Evolutionary conservation across 2,888 invertebrate species (phyloP).

Genomic region (Nomada fabriciana): DNA sequence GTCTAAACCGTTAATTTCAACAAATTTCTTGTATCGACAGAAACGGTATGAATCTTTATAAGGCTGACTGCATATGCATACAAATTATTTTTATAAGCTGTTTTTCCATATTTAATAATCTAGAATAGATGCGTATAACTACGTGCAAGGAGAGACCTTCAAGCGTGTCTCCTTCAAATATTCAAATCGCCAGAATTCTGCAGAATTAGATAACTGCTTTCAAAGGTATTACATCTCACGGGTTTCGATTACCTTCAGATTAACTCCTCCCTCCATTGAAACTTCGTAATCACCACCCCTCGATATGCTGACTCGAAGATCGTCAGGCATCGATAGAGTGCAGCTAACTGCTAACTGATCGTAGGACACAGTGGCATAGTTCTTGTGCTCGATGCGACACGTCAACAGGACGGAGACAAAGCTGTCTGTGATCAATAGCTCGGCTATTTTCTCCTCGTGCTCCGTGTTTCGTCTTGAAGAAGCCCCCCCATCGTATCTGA

Average conservation of each 20-base stretch:
- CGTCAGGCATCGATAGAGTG: conserved; percentile 75
- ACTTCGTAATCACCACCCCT: conserved; percentile 70
- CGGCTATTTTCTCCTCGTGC: conserved; percentile 51
- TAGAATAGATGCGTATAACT: too few relatives aligned
- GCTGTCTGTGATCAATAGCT: conserved; percentile 71
- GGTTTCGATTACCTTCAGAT: conserved; percentile 69
- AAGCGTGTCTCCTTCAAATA: neutral
- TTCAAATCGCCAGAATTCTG: neutral
- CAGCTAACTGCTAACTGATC: conserved; percentile 81
- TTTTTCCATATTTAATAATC: too few relatives aligned
- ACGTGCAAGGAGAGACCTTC: neutral
- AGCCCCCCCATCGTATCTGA: conserved; percentile 30
- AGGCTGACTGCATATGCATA: too few relatives aligned
- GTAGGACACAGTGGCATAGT: conserved; percentile 86
- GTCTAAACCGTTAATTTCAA: too few relatives aligned
- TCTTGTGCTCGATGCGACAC: conserved; percentile 85
- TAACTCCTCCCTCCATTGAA: conserved; percentile 64
- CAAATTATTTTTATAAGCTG: too few relatives aligned
- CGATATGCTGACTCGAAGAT: conserved; percentile 74
- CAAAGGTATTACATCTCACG: conserved; percentile 37
- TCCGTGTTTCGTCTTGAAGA: conserved; percentile 1
- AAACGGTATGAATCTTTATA: too few relatives aligned
- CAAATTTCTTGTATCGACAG: too few relatives aligned
- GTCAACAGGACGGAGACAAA: conserved; percentile 79
- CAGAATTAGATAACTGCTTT: conserved; percentile 17